Base-by-base conservation (phyloP, 2,888 invertebrate genomes). In the Acronicta psi region DNA sequence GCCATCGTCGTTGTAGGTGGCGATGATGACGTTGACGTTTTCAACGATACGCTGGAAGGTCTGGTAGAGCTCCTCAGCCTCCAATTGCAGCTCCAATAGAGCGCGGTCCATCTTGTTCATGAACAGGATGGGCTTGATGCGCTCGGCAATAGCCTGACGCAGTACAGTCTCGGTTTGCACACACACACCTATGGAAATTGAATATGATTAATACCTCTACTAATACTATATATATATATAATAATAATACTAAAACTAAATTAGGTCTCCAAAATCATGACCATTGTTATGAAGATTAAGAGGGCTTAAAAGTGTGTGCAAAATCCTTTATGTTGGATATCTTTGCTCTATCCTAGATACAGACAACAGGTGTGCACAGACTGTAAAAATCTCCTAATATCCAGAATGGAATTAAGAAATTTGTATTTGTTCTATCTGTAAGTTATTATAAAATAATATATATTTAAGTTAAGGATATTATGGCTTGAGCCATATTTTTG, bases 81-180 rank as follows among this genome's bases (percentile, higher is more conserved):
- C 99, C 82, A 99, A 94, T 89, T 99, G 99, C 87, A 99, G 95
- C 93, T 99, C 99, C 37, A 99, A 95, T 62, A 99, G 95, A 77
- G 99, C 99, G 80, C 99, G 97, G 95, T 99, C 99, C 99, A 99
- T 99, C 95, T 99, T 99, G 97, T 99, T 99, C 99, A 99, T 99
- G 97, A 99, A 99, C 83, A 99, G 95, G 79, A 99, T 98, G 57
- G 99, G 99, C 97, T 99, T 99, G 86, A 99, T 99, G 87, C 99
- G 97, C 95, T 99, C 99, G 69, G 99, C 99, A 87, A 99, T 99
- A 69, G 99, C 99, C 93, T 99, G 99, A 95, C 99, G 98, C 83
- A 99, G 95, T 61, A 99, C 99, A 84, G 99, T 99, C 95, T 99
- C 99, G 36, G 99, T 99, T 95, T 99, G 99, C 80, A 99, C 99